Evolutionary conservation across 1,140 invertebrate species (phyloP), one percentile per base, ranked within the genome.

Genomic region (Listronotus oregonensis): DNA sequence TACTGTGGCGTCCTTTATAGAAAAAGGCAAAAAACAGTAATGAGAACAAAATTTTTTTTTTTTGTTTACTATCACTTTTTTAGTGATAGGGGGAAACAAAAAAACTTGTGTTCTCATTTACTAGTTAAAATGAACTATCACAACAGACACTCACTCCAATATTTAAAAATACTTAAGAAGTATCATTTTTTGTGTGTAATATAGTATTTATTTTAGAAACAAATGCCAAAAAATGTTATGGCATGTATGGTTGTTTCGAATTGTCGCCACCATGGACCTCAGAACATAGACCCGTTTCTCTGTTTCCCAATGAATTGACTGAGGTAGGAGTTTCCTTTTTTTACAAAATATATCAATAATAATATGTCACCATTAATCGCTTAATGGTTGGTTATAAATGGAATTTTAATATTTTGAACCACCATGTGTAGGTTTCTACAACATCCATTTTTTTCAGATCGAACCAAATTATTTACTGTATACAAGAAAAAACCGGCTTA

Each of bases 211-310:
- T 69, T 66, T 46, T 65, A 83, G 82, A 80, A 65, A 71, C 75
- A 8, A 80, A 81, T 68, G 76, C 80, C 50, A 73, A 77, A 0
- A 81, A 79, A 75, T 95, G 92, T 73, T 94, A 89, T 74, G 88
- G 86, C 1, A 83, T 86, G 0, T 94, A 90, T 66, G 93, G 92
- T 6, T 95, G 93, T 75, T 94, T 92, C 73, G 89, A 90, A 34
- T 87, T 93, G 43, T 85, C 84, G n/a, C 82, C 86, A 18, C 91
- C 91, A 3, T 95, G 91, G 90, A 86, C 87, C 0, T 89, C 89
- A 6, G 85, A 87, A 57, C 85, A 87, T 43, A 82, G 93, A 39
- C 91, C 91, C 7, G 87, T 94, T 31, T 90, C 89, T 59, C 82
- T 89, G 10, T 92, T 92, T 75, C 93, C 93, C 0, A 82, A 85